phyloP scores from a whole-genome alignment of 2,888 invertebrate species.

The Meandrusa payeni region DNA sequence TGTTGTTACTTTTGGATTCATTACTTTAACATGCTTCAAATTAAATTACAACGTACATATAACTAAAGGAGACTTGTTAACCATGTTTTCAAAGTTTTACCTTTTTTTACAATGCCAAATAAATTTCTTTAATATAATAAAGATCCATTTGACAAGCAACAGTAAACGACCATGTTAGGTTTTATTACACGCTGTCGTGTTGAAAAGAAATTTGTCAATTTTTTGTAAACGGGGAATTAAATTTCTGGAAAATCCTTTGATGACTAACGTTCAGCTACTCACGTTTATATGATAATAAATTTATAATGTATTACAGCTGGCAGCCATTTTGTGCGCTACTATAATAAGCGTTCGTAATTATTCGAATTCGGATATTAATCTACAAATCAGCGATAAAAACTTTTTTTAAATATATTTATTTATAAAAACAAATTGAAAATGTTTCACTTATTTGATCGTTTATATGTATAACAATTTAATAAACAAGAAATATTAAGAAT shows the following conservation, averaged over 20 bases:
- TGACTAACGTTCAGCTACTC: constrained; percentile 15
- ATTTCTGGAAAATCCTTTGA: constrained; percentile 21
- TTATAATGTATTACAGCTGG: constrained; percentile 4
- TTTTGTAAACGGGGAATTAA: constrained; percentile 11
- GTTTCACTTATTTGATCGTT: no score
- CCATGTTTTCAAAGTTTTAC: no score
- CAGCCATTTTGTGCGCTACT: constrained; percentile 1
- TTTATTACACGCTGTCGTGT: constrained; percentile 16
- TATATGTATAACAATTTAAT: no score
- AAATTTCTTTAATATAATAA: neutral
- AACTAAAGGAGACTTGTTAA: no score
- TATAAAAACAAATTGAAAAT: neutral
- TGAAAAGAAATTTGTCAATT: constrained; percentile 9
- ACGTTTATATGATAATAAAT: constrained; percentile 12
- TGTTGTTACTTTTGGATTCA: constrained; percentile 1
- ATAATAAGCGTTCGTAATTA: constrained; percentile 13
- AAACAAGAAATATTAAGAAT: no score
- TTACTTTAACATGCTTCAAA: neutral
- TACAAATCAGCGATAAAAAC: neutral
- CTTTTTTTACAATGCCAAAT: no score
- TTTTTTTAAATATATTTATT: constrained; percentile 1
- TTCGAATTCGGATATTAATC: constrained; percentile 4
- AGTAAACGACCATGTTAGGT: neutral
- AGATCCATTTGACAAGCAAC: neutral
- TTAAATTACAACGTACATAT: no score